These are phyloP conservation scores for Geococcyx californianus DNA, from an alignment of 2,113 vertebrate species.

Conservation along the genomic window DNA sequence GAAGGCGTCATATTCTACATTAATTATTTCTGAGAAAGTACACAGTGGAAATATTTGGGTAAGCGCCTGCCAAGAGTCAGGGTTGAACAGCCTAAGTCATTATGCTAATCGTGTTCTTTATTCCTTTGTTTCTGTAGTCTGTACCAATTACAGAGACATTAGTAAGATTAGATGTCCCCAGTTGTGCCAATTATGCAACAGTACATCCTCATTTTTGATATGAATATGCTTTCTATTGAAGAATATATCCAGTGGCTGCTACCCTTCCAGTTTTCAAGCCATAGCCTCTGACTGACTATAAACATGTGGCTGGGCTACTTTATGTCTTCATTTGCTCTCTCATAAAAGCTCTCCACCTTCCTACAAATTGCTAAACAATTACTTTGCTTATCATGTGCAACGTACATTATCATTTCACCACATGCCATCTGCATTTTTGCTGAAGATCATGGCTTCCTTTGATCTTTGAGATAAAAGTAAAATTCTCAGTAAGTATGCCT, in stretches of 20 bases:
- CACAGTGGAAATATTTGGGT: not conserved
- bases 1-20: not conserved
- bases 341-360: not conserved
- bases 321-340: not conserved
- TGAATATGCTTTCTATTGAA: not conserved
- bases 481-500: not conserved
- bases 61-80: conserved; percentile 30
- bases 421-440: conserved; percentile 21
- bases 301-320: not conserved
- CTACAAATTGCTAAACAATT: conserved; percentile 11
- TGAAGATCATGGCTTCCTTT: conserved; percentile 19
- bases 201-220: not conserved
- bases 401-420: conserved; percentile 2
- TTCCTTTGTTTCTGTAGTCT: conserved; percentile 26
- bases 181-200: not conserved
- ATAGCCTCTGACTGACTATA: not conserved
- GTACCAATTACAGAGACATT: not conserved
- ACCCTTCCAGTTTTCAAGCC: not conserved
- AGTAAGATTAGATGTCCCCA: conserved; percentile 24
- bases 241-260: not conserved
- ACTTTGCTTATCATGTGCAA: not conserved
- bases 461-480: conserved; percentile 44
- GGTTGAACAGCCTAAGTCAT: not conserved
- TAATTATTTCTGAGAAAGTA: conserved; percentile 9
- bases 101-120: not conserved